Base-by-base conservation (phyloP, 2,797 vertebrate species). In the Margarornis squamiger region DNA sequence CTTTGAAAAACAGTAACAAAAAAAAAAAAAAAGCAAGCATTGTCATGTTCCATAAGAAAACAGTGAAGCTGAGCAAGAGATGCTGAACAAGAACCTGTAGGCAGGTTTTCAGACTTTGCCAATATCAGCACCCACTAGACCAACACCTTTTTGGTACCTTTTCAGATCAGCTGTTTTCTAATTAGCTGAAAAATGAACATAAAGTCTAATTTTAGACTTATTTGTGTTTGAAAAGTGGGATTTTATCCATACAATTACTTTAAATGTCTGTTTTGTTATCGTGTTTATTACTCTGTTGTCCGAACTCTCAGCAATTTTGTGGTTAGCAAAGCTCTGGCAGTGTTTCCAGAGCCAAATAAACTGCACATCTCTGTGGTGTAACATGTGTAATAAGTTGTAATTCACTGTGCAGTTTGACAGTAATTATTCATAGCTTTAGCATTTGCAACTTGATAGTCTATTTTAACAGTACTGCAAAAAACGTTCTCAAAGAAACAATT, bases 401-500 rank as follows among this genome's bases (percentile, higher is more conserved):
- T 95, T 96, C 36, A 41, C 75, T 76, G 67, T 80, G 67, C 38
- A 59, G 52, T 41, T 93, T 91, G 72, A 86, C 68, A 92, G 23
- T 93, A 93, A 84, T 92, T 84, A 92, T 94, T 95, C 82, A 90
- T 79, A 92, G 65, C 34, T 90, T 95, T 88, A 93, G n/a, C 85
- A 92, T 90, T 94, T 96, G 67, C 93, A 95, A 95, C 52, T 95
- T 93, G 81, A 88, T 87, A 94, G 75, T 26, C 93, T 92, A 73
- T 88, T 95, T 93, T 81, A 85, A 76, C 76, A 80, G 71, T 70
- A 91, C 72, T 90, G 52, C 78, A 88, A 62, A 91, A 95, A 91
- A 93, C 54, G 32, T 95, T 96, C 92, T 94, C 87, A 92, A 72
- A 70, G 95, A 97, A 96, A 96, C 76, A 95, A 82, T 90, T 88